These are phyloP conservation scores for Picathartes gymnocephalus DNA, from an alignment of 2,113 vertebrate genomes.

Conservation along the genomic window DNA sequence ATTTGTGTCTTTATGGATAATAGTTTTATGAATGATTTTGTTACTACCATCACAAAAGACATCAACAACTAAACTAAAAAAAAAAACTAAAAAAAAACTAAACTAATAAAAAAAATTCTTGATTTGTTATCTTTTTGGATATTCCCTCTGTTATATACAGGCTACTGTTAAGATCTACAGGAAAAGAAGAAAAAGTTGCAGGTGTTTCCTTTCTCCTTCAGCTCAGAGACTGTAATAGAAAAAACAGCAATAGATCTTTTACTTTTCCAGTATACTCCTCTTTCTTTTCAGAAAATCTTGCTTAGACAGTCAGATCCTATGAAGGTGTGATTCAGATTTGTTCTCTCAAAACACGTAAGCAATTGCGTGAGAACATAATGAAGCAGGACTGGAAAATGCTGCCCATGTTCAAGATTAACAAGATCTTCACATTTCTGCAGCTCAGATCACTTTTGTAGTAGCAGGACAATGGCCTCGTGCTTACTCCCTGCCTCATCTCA, in stretches of 20 bases:
- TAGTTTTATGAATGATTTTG: neutral
- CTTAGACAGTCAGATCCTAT: neutral
- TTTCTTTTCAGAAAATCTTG: neutral
- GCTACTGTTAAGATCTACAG: neutral
- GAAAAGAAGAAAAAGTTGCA: neutral
- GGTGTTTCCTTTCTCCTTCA: neutral
- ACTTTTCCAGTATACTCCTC: neutral
- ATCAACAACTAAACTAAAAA: neutral
- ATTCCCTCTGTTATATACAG: neutral
- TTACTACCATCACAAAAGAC: neutral
- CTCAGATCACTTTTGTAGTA: neutral
- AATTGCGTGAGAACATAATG: neutral
- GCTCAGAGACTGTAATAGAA: neutral
- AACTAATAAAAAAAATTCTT: neutral
- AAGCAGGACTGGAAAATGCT: neutral
- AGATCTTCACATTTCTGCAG: neutral
- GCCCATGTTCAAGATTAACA: neutral
- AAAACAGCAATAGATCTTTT: neutral
- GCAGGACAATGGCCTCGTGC: neutral
- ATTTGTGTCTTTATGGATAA: neutral
- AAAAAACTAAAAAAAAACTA: too few relatives aligned
- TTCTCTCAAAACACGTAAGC: neutral
- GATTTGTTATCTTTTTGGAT: neutral
- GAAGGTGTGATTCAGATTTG: neutral
- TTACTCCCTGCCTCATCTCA: neutral